Conservation (phyloP, 2,113 vertebrate species). For the Cinclus cinclus region DNA sequence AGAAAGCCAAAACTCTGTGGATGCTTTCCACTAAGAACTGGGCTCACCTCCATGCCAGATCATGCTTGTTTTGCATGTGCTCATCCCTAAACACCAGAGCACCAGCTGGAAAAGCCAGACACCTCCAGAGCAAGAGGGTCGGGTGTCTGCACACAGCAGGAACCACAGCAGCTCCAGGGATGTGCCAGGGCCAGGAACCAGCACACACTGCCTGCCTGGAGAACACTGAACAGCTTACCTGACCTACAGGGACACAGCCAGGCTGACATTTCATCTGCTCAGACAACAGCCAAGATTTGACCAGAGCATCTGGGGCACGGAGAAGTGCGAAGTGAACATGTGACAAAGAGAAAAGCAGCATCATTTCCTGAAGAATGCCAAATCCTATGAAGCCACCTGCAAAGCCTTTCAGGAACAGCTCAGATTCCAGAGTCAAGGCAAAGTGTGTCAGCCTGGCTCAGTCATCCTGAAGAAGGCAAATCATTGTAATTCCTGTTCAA, state of each 20-base stretch:
- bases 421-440: not conserved
- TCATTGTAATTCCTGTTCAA: not conserved
- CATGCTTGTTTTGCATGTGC: not conserved
- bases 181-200: not conserved
- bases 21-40: not conserved
- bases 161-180: not conserved
- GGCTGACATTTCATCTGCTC: not conserved
- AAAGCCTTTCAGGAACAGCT: not conserved
- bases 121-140: not conserved
- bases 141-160: not conserved
- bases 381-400: not conserved
- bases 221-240: not conserved
- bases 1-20: not conserved
- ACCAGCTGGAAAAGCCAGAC: not conserved
- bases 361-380: not conserved
- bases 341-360: not conserved
- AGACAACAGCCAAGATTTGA: not conserved
- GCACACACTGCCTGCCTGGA: not conserved
- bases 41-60: not conserved
- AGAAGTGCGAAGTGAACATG: fast-evolving
- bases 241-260: not conserved
- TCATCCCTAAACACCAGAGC: not conserved
- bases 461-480: not conserved
- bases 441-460: not conserved
- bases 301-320: not conserved